Evolutionary conservation across 1,140 invertebrate genomes (phyloP).

Genomic region (Bombyx mori): DNA sequence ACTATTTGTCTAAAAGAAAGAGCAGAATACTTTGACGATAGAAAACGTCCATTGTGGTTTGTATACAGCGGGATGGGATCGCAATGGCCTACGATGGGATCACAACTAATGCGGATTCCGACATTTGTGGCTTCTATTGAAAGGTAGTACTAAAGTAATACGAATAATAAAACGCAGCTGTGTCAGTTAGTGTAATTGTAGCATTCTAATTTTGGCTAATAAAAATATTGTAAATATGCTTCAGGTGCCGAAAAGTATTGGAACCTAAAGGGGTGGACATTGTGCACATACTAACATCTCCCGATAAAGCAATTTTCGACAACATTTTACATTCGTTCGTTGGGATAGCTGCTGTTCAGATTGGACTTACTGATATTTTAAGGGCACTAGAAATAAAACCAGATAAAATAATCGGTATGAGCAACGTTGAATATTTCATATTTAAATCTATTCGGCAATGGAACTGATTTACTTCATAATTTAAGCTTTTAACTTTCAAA

Average conservation of each 20-base stretch:
- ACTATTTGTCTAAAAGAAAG: slow-evolving; percentile 45
- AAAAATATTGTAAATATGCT: slow-evolving; percentile 11
- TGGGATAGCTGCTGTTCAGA: slow-evolving; percentile 88
- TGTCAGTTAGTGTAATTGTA: not conserved
- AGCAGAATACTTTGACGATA: slow-evolving; percentile 68
- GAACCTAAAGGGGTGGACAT: slow-evolving; percentile 81
- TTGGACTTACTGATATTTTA: slow-evolving; percentile 85
- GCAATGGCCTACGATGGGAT: slow-evolving; percentile 76
- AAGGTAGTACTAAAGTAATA: slow-evolving; percentile 51
- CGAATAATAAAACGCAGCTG: slow-evolving; percentile 52
- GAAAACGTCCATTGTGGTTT: slow-evolving; percentile 68
- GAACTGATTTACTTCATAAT: not conserved
- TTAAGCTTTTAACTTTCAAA: not conserved
- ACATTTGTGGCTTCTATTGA: slow-evolving; percentile 81
- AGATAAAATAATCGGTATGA: slow-evolving; percentile 81
- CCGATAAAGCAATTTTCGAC: slow-evolving; percentile 79
- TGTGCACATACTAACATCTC: slow-evolving; percentile 80
- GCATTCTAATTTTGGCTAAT: not conserved
- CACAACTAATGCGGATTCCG: slow-evolving; percentile 70
- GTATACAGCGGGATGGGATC: slow-evolving; percentile 81
- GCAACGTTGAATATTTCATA: not conserved
- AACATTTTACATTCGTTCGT: slow-evolving; percentile 89
- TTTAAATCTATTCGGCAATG: not conserved
- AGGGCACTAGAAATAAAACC: slow-evolving; percentile 76
- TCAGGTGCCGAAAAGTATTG: slow-evolving; percentile 75